These are phyloP conservation scores for Oncorhynchus masou DNA, from an alignment of 2,113 vertebrate species.

Conservation along the genomic window DNA sequence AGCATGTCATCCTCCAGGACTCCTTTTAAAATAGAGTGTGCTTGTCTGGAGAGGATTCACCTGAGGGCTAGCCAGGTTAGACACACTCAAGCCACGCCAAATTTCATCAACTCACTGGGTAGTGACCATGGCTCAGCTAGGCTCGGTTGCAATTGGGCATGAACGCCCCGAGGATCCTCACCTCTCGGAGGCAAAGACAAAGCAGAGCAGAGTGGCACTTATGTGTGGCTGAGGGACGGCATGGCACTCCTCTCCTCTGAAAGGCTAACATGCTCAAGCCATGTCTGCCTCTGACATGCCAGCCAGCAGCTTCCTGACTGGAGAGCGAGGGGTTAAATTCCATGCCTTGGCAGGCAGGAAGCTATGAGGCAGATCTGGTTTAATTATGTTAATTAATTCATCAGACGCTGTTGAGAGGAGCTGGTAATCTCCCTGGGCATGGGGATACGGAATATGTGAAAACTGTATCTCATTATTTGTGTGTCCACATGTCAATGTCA, in stretches of 20 bases:
- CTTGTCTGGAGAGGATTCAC: constrained; percentile 46
- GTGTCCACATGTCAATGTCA: constrained; percentile 56
- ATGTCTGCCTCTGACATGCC: constrained; percentile 37
- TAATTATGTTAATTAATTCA: constrained; percentile 78
- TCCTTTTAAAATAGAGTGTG: constrained; percentile 27
- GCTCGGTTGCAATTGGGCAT: constrained; percentile 19
- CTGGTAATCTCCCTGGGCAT: constrained; percentile 62
- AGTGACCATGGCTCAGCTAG: constrained; percentile 38
- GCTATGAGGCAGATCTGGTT: constrained; percentile 60
- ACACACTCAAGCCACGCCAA: constrained; percentile 47
- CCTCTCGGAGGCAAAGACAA: constrained; percentile 31
- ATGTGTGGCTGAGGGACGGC: constrained; percentile 19
- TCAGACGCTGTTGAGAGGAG: constrained; percentile 64
- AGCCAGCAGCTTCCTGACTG: constrained; percentile 57
- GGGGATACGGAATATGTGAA: constrained; percentile 48
- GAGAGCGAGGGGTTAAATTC: constrained; percentile 34
- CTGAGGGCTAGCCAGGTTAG: constrained; percentile 43
- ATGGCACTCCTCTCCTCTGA: constrained; percentile 17
- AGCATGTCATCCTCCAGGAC: constrained; percentile 29
- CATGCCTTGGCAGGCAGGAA: constrained; percentile 51
- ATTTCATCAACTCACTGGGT: constrained; percentile 50
- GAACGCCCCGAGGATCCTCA: constrained; percentile 18
- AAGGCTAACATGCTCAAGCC: background rate
- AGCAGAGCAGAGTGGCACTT: constrained; percentile 35
- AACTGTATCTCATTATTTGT: constrained; percentile 64